These are phyloP conservation scores for Cephus pulcher DNA, from an alignment of 2,888 invertebrate species.

Conservation along the genomic window DNA sequence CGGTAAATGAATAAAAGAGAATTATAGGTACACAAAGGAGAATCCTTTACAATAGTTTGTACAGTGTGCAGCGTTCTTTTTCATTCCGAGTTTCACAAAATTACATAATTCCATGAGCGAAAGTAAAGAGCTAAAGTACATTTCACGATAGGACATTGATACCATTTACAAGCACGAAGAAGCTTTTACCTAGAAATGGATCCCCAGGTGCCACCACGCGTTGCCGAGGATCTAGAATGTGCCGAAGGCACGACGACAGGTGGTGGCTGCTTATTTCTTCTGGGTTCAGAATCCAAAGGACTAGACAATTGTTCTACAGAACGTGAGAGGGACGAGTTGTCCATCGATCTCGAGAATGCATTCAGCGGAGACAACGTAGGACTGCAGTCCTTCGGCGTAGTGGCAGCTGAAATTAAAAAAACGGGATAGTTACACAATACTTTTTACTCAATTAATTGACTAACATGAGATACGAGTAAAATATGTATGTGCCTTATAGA, in stretches of 20 bases:
- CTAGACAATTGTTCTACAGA: conserved; percentile 86
- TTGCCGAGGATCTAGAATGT: conserved; percentile 62
- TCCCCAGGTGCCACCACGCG: conserved; percentile 87
- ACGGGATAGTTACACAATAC: neutral
- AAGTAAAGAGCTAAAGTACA: too few relatives aligned
- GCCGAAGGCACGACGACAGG: conserved; percentile 57
- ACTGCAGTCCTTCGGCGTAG: conserved; percentile 86
- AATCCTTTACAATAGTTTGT: neutral
- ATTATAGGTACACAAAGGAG: neutral
- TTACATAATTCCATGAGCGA: neutral
- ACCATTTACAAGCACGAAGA: neutral
- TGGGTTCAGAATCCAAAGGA: conserved; percentile 78
- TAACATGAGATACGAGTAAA: neutral
- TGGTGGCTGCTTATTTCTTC: conserved; percentile 57
- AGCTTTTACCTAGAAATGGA: conserved; percentile 77
- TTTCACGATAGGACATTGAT: neutral
- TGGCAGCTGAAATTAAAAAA: conserved; percentile 69
- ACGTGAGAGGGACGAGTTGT: conserved; percentile 69
- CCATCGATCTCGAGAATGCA: conserved; percentile 82
- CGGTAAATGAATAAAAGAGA: neutral
- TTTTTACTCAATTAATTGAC: neutral
- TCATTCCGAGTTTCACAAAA: neutral
- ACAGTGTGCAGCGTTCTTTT: neutral
- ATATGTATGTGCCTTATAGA: neutral
- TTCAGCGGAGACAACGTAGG: conserved; percentile 86